Evolutionary conservation across 1,140 invertebrate species (phyloP).

Genomic region (Brachionus rotundiformis): DNA sequence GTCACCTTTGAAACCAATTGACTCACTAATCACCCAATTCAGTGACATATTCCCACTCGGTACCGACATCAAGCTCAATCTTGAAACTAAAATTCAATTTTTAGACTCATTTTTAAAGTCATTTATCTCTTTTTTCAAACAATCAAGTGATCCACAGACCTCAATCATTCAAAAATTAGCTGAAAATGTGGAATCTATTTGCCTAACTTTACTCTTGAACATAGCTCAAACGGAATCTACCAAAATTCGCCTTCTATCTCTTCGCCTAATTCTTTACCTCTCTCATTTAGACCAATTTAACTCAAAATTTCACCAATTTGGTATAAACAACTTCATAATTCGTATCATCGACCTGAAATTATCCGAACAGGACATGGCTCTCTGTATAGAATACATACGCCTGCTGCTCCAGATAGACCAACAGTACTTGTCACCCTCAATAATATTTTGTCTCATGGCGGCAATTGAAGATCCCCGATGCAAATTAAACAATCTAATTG

Average conservation of each 20-base stretch:
- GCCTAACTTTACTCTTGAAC: not conserved
- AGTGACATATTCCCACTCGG: not conserved
- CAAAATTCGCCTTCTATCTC: not conserved
- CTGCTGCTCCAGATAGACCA: not conserved
- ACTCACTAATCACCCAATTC: not conserved
- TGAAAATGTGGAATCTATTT: not conserved
- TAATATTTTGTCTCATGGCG: not conserved
- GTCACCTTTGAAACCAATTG: not conserved
- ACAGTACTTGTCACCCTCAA: not conserved
- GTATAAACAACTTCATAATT: not conserved
- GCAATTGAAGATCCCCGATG: conserved; percentile 19
- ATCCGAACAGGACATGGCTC: not conserved
- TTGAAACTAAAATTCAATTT: conserved; percentile 1
- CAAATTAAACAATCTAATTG: not conserved
- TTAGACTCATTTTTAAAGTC: not conserved
- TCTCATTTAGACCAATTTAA: conserved; percentile 11
- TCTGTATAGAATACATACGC: conserved; percentile 38
- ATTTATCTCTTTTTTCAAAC: not conserved
- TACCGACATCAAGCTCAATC: not conserved
- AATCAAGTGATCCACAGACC: not conserved
- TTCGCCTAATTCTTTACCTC: conserved; percentile 23
- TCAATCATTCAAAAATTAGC: not conserved
- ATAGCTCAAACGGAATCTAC: not conserved
- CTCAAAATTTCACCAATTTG: not conserved
- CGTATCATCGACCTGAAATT: conserved; percentile 27